Conservation (phyloP, 2,113 vertebrate genomes). For the Elaphurus davidianus region DNA sequence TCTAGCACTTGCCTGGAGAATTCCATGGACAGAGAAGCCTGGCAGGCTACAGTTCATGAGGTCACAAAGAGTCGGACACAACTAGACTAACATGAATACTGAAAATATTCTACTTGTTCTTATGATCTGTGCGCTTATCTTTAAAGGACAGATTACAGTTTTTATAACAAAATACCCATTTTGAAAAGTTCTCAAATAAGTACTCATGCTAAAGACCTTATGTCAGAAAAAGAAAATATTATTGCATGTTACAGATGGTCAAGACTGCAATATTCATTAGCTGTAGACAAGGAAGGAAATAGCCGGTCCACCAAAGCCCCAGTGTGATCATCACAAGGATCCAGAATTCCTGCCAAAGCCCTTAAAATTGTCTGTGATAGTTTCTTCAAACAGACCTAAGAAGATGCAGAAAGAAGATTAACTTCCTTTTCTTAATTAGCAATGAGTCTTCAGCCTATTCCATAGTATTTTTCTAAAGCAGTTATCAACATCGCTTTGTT, state of each 20-base stretch:
- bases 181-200: conserved; percentile 10
- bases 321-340: not conserved
- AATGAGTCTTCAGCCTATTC: not conserved
- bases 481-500: not conserved
- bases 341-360: not conserved
- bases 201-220: not conserved
- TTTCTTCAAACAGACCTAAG: not conserved
- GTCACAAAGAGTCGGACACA: not conserved
- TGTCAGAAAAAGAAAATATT: conserved; percentile 40
- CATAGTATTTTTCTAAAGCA: not conserved
- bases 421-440: conserved; percentile 40
- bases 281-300: not conserved
- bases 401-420: not conserved
- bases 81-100: not conserved
- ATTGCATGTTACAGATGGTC: not conserved
- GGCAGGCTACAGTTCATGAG: not conserved
- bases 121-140: not conserved
- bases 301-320: not conserved
- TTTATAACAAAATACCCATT: conserved; percentile 4
- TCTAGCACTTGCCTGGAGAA: not conserved
- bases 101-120: not conserved
- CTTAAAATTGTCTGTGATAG: not conserved
- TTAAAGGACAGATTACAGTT: not conserved
- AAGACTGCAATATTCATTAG: conserved; percentile 24
- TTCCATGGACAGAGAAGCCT: not conserved